Percentiles rank a stretch among this genome's conserved stretches.
Conservation (phyloP, 2,797 vertebrate species). For the Coracias cyanogaster region DNA sequence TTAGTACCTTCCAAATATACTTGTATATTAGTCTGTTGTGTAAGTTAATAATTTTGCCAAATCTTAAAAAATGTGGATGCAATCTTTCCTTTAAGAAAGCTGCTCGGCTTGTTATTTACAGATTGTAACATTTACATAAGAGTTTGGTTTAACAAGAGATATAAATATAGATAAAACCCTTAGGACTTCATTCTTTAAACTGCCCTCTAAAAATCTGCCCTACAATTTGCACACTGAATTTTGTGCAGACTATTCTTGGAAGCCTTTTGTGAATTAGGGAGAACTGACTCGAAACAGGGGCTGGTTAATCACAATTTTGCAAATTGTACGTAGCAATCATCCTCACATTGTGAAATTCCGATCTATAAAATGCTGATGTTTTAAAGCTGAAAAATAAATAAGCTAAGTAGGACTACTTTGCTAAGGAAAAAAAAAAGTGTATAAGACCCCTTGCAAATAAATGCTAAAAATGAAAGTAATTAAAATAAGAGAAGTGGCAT, state of each 20-base stretch:
- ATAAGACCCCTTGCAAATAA: constrained; percentile 69
- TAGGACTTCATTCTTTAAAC: constrained; percentile 84
- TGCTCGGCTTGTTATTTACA: constrained; percentile 80
- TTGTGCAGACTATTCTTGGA: constrained; percentile 84
- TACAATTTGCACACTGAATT: constrained; percentile 84
- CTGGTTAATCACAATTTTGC: constrained; percentile 85
- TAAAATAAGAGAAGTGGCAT: constrained; percentile 5
- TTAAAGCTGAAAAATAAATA: constrained; percentile 85
- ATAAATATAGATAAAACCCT: constrained; percentile 86
- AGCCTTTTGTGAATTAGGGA: constrained; percentile 83
- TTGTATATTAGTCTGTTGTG: constrained; percentile 76
- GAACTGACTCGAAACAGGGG: constrained; percentile 81
- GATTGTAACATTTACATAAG: constrained; percentile 85
- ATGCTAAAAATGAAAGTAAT: constrained; percentile 66
- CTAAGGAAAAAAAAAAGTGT: constrained; percentile 47
- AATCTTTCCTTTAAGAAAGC: constrained; percentile 80
- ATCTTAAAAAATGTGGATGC: constrained; percentile 80
- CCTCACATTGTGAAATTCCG: constrained; percentile 83
- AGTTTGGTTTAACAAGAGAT: constrained; percentile 83
- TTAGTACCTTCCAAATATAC: constrained; percentile 76
- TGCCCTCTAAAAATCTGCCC: constrained; percentile 85
- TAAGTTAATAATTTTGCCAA: constrained; percentile 82
- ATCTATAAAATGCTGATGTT: constrained; percentile 83
- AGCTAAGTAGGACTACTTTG: constrained; percentile 77
- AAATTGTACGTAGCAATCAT: constrained; percentile 86